Base-by-base conservation (phyloP, 2,888 invertebrate genomes). In the Platypus cylindrus region DNA sequence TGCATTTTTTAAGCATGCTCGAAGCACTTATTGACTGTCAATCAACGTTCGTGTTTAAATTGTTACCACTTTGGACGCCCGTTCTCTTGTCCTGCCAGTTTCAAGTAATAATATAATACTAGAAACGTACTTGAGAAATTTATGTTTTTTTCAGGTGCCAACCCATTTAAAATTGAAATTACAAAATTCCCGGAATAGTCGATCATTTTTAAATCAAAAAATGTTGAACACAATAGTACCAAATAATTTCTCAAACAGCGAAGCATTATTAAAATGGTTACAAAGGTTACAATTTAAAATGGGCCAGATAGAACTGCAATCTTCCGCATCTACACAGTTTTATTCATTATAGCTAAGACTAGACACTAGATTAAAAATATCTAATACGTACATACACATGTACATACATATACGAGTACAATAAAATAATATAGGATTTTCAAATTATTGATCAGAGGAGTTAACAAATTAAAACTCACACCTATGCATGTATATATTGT, bases 211-310 rank as follows among this genome's bases (percentile, higher is more conserved):
- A 37, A 60, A 64, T 41, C 50, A 60, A 11, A 64, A 66, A 49
- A 61, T 60, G 17, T 54, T 63, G 30, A 58, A 62, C 11, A 68
- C 62, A 12, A 63, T 60, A 32, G 44, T 52, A 48, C 38, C 63
- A 62, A 44, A 63, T 61, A 43, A 35, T 45, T 58, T 62, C 12
- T 48, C 59, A 30, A 54, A 58, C 44, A 70, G 71, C 40, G 67
- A 73, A 2, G 65, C 73, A 15, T 62, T 80, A 14, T 59, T 79
- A 2, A 78, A 84, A 47, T 91, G 94, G 81, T 68, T 98, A 36
- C 89, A 91, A 61, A 71, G 91, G 31, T 70, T 95, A 41, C 89
- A 95, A 58, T 93, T 95, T 58, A 97, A 95, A 69, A 93, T 98
- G 81, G 93, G 93, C 3, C 95, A 97, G 66, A 83, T 94, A 34